Conservation (phyloP, 2,113 vertebrate genomes). For the Typhlomys cinereus region DNA sequence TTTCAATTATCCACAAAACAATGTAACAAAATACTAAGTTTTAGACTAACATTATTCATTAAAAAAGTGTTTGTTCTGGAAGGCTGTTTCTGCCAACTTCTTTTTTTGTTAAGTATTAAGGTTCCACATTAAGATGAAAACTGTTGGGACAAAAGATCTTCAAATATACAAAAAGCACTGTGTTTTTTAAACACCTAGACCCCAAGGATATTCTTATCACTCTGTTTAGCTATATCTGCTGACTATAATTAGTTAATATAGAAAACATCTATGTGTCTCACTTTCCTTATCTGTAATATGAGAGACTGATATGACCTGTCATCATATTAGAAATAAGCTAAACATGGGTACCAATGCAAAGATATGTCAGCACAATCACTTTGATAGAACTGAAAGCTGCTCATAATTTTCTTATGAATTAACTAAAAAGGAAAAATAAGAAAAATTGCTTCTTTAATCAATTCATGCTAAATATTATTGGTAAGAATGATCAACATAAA, state of each 20-base stretch:
- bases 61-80: no score
- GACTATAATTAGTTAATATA: not conserved
- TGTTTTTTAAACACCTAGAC: not conserved
- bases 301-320: not conserved
- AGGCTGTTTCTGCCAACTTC: no score
- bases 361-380: conserved; percentile 7
- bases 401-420: conserved; percentile 21
- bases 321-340: not conserved
- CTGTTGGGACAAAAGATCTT: no score
- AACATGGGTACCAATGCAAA: not conserved
- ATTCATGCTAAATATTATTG: not conserved
- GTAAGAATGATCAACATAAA: conserved; percentile 7
- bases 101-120: no score
- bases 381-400: not conserved
- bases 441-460: not conserved
- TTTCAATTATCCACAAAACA: no score
- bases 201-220: not conserved
- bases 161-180: no score
- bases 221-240: not conserved
- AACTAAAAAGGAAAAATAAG: not conserved
- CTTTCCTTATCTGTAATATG: not conserved
- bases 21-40: no score
- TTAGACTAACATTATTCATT: no score
- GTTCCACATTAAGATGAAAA: no score
- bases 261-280: not conserved